Evolutionary conservation across 92 coral and sea anemone species (phyloP).

Genomic region (Isaurus tuberculatus): DNA sequence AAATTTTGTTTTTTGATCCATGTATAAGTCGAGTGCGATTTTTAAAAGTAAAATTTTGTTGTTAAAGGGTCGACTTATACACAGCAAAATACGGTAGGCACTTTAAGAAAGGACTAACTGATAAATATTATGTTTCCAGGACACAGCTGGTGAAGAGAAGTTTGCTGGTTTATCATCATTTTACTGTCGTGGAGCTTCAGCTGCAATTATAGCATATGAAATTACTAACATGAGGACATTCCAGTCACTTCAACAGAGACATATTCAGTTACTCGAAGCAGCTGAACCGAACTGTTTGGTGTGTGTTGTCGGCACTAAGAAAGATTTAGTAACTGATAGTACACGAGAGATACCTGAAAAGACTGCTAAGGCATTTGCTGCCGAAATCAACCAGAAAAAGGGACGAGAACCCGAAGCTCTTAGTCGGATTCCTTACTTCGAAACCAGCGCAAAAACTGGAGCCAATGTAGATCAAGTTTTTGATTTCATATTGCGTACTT

Average conservation of each 20-base stretch:
- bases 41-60: too few relatives aligned
- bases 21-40: too few relatives aligned
- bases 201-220: slow-evolving; percentile 94
- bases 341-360: slow-evolving; percentile 64
- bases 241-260: slow-evolving; percentile 75
- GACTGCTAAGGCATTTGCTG: slow-evolving; percentile 79
- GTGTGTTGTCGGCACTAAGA: slow-evolving; percentile 89
- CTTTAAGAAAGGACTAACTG: too few relatives aligned
- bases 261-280: slow-evolving; percentile 83
- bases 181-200: slow-evolving; percentile 98
- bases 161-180: slow-evolving; percentile 92
- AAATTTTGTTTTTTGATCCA: too few relatives aligned
- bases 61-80: too few relatives aligned
- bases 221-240: slow-evolving; percentile 73
- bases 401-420: slow-evolving; percentile 61
- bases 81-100: too few relatives aligned
- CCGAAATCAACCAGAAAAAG: slow-evolving; percentile 75
- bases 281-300: slow-evolving; percentile 91
- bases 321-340: slow-evolving; percentile 73
- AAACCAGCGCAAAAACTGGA: slow-evolving; percentile 96
- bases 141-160: slow-evolving; percentile 98
- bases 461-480: slow-evolving; percentile 89
- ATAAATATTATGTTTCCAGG: slow-evolving; percentile 53
- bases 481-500: slow-evolving; percentile 80
- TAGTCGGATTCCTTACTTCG: slow-evolving; percentile 79